Base-by-base conservation (phyloP, 2,797 vertebrate genomes). In the Caiman crocodilus region DNA sequence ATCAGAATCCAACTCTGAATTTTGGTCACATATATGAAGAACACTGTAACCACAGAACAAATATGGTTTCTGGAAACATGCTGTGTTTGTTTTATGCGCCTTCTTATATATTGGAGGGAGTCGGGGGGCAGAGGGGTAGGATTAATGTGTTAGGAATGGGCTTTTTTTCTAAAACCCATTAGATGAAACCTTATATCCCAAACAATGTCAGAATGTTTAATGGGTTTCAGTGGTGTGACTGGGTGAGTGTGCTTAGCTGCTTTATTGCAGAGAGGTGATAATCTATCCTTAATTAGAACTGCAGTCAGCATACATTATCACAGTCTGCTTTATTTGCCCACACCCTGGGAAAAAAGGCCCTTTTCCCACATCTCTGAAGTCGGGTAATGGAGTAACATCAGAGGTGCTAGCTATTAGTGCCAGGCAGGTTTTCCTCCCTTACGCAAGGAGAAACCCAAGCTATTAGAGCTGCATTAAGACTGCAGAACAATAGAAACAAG, bases 261-360 rank as follows among this genome's bases (percentile, higher is more conserved):
- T 11, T 79, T 79, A 5, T 14, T 71, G 21, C 4, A 13, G 26
- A 91, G n/a, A 85, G 16, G 12, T 20, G 42, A 56, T 76, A 59
- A n/a, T 42, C 8, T 1, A 21, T 69, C 79, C 58, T 89, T 96
- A 90, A 80, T 84, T 93, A 85, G 58, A 79, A 82, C 85, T 89
- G 92, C 88, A 95, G 59, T 0, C 2, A 76, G 2, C 56, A 78
- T 23, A 58, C 26, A 42, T 82, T 67, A 59, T 35, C 87, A 90
- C 20, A 13, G 87, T 14, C 26, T 76, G 8, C 64, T 94, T 87
- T 30, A 84, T 7, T 56, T 92, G 87, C 21, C 55, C 17, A 77
- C 2, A 17, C 5, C 26, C 20, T 87, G 64, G 25, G 42, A 50
- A 76, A 89, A 88, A 84, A 32, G 5, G 26, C 75, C 65, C 82